Base-by-base conservation (phyloP, 2,113 vertebrate genomes). In the Rhinogobius similis region DNA sequence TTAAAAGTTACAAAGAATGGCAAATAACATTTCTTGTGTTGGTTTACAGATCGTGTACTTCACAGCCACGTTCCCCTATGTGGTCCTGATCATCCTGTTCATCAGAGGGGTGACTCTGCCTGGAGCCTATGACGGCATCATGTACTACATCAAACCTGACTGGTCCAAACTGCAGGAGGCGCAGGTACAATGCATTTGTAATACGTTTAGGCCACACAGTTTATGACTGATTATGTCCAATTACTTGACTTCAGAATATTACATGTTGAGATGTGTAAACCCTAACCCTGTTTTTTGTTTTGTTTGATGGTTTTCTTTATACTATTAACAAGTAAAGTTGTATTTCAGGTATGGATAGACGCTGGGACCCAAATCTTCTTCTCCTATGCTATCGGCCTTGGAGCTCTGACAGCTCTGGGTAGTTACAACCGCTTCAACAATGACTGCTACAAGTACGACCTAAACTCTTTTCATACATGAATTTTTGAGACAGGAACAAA, bases 351-450 rank as follows among this genome's bases (percentile, higher is more conserved):
- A 41, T 94, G 94, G 94, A 93, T 94, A 0, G 93, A 94, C 36
- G 94, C 94, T 0, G 94, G 94, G 1, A 94, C 94, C 0, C 94
- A 94, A 82, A 90, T 94, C 44, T 94, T 94, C 76, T 94, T 94
- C 88, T 94, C 93, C 0, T 94, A 94, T n/a, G 94, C 94, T 46
- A 94, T 94, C 7, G 94, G 94, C 2, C 91, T 94, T 5, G 94
- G 94, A 26, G 94, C 93, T 11, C 90, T 94, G 77, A 94, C 93
- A 0, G 94, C 94, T 32, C 83, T 94, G 38, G 93, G 93, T 75
- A 94, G 93, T 88, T 94, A 94, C 85, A 94, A 94, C 88, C 90
- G 92, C 76, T 94, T 94, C 80, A 92, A 94, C 90, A 94, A 94
- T 1, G 91, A 94, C 90, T 94, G 94, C 90, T 94, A 94, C 83